These are phyloP conservation scores for Philhelius pedissequus DNA, from an alignment of 2,888 invertebrate species.

Conservation along the genomic window DNA sequence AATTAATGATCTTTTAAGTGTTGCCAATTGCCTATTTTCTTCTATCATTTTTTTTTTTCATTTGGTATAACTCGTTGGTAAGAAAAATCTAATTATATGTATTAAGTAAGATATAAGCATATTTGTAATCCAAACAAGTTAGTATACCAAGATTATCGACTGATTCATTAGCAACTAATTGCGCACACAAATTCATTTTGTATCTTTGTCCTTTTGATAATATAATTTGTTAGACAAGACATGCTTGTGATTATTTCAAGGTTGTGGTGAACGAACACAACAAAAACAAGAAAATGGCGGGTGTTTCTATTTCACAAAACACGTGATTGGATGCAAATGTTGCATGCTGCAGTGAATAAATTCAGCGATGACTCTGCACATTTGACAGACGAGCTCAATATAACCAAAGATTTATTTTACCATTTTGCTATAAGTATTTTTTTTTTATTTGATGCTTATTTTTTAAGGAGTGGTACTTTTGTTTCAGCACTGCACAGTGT, in stretches of 20 bases:
- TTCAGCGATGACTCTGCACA: conserved; percentile 34
- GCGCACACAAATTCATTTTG: neutral
- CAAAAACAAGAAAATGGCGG: conserved; percentile 8
- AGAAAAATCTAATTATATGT: neutral
- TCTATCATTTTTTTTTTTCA: neutral
- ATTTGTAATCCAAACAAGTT: neutral
- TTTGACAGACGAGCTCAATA: conserved; percentile 43
- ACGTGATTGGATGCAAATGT: conserved; percentile 60
- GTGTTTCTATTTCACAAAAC: conserved; percentile 23
- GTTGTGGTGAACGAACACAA: conserved; percentile 1
- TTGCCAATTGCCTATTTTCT: neutral
- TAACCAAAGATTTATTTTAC: conserved; percentile 15
- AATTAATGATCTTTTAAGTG: conserved; percentile 45
- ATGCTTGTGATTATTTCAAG: conserved; percentile 34
- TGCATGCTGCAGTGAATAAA: conserved; percentile 13
- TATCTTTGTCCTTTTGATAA: conserved; percentile 51
- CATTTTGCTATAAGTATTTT: conserved; percentile 3
- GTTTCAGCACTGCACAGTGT: neutral
- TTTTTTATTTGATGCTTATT: neutral
- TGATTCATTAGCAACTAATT: neutral
- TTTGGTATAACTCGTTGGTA: neutral
- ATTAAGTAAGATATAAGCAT: neutral
- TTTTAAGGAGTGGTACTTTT: conserved; percentile 46
- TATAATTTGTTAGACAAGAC: neutral
- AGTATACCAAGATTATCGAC: neutral